Evolutionary conservation across 1,140 invertebrate genomes (phyloP), one percentile per base, ranked within the genome.

Genomic region (Drosophila repletoides): DNA sequence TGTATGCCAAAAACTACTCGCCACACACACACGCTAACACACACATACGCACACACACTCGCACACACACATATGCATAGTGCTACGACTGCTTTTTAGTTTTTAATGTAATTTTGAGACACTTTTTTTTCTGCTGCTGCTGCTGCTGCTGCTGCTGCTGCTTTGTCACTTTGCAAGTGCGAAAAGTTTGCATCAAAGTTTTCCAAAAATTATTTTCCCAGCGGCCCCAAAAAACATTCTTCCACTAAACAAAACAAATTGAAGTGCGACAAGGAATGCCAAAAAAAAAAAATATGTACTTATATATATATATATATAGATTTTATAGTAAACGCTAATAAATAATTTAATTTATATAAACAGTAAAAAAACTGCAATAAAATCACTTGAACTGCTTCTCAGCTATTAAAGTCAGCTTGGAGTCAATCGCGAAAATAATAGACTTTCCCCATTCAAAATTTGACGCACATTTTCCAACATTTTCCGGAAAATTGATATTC

Each of bases 21-120:
- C 36, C 71, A 59, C 51, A 49, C 49, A 38, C 55, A 45, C 33
- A 17, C 41, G 38, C 29, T 19, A 49, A 45, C 49, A 33, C 40
- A 55, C 48, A 51, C 60, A 61, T 58, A 45, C 41, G 29, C 46
- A 45, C 64, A 19, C 59, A 49, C 48, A 40, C 40, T 52, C 53
- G 17, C 65, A 49, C 21, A 29, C 12, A 36, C 34, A 31, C 45
- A 10, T 6, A 36, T 17, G 29, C 22, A 15, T 55, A 73, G 52
- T 74, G 63, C 72, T 76, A 51, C 40, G 56, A 49, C 36, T 64
- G 51, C 64, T 58, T 68, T 79, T 79, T 80, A 79, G 76, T 80
- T 79, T 79, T 79, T 80, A 79, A 79, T 79, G 76, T 79, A 79
- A 79, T 79, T 79, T 79, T 65, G 55, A 79, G 75, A 80, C 55